Evolutionary conservation across 2,888 invertebrate genomes (phyloP).

Genomic region (Tanytarsus gracilentus): DNA sequence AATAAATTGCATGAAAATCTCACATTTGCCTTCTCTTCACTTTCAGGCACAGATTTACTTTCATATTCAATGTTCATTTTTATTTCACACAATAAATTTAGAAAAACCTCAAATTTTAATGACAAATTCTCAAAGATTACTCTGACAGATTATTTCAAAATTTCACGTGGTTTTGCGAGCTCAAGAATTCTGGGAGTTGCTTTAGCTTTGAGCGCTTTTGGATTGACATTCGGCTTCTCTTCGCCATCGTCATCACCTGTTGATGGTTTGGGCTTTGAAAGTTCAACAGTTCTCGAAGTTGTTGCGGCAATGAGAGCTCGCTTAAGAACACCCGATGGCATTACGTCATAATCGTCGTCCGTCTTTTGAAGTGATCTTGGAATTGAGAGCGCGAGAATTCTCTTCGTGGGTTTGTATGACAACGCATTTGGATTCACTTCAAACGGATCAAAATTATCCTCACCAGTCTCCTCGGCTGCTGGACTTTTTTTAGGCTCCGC

Average conservation of each 20-base stretch:
- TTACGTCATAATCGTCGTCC: constrained; percentile 41
- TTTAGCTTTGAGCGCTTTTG: constrained; percentile 1
- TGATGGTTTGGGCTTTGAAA: constrained; percentile 38
- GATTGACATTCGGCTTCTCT: background rate
- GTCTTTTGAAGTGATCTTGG: constrained; percentile 37
- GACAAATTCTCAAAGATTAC: constrained; percentile 2
- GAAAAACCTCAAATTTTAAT: background rate
- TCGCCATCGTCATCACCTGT: background rate
- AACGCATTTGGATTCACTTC: background rate
- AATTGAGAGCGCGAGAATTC: constrained; percentile 33
- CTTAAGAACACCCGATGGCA: constrained; percentile 44
- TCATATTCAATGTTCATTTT: background rate
- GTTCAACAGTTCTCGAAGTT: constrained; percentile 39
- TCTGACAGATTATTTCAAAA: too few species aligned
- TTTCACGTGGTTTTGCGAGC: background rate
- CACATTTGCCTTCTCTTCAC: background rate
- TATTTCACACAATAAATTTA: background rate
- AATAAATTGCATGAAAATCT: background rate
- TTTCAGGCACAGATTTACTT: too few species aligned
- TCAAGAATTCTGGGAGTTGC: background rate
- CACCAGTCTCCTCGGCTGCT: background rate
- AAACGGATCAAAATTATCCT: background rate
- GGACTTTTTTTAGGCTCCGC: constrained; percentile 33
- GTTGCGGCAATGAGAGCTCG: constrained; percentile 46
- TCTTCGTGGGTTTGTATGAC: constrained; percentile 14